phyloP scores from a whole-genome alignment of 2,797 vertebrate genomes.

The Argya squamiceps region DNA sequence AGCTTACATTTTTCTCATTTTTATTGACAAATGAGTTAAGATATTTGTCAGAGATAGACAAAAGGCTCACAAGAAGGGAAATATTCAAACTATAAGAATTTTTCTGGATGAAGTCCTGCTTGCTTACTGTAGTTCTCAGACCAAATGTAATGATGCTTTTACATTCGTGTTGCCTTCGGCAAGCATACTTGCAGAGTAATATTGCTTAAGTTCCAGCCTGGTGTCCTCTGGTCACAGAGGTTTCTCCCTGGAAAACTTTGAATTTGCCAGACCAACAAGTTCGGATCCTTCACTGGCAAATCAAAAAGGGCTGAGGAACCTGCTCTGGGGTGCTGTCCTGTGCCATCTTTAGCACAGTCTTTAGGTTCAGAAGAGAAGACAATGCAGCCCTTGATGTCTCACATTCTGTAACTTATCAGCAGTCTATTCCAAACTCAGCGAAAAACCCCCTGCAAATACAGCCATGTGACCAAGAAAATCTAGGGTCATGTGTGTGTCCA shows the following conservation, averaged over 20 bases:
- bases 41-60: neutral
- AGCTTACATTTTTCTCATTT: neutral
- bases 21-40: constrained; percentile 8
- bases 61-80: neutral
- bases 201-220: neutral
- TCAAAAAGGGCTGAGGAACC: neutral
- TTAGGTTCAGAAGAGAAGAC: neutral
- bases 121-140: neutral
- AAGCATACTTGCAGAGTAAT: neutral
- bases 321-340: neutral
- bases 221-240: neutral
- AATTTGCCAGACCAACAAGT: neutral
- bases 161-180: neutral
- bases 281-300: neutral
- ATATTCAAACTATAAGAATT: neutral
- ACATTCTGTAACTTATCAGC: neutral
- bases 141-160: neutral
- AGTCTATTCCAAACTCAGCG: neutral
- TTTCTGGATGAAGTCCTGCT: neutral
- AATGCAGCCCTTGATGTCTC: neutral
- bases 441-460: neutral
- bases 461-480: neutral
- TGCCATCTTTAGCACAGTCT: neutral
- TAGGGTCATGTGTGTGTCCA: neutral
- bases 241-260: neutral